A percentile compares a stretch with the other conserved stretches of the same genome.
phyloP scores from a whole-genome alignment of 2,888 invertebrate genomes.

The Dynastes tityus region DNA sequence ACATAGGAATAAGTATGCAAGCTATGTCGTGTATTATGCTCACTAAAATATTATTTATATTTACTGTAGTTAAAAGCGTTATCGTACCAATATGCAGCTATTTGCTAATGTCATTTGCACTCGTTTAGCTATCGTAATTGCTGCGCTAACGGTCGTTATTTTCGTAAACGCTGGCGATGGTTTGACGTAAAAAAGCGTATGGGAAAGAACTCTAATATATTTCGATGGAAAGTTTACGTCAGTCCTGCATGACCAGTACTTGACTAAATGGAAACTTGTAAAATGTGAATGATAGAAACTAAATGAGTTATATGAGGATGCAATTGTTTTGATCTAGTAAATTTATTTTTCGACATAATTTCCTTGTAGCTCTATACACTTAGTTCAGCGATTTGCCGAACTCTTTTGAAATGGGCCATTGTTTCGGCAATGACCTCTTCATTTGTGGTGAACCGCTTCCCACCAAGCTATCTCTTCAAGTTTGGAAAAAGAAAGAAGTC shows the following conservation, averaged over 20 bases:
- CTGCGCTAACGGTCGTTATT: constrained; percentile 23
- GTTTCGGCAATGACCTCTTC: no score
- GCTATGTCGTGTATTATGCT: background rate
- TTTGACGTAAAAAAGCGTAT: constrained; percentile 23
- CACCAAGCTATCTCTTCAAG: no score
- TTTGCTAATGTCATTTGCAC: constrained; percentile 43
- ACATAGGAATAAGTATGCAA: background rate
- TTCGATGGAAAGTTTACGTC: constrained; percentile 16
- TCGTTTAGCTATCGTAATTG: constrained; percentile 26
- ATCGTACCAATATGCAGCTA: constrained; percentile 1
- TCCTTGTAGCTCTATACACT: no score
- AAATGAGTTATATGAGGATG: no score
- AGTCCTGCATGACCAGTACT: background rate
- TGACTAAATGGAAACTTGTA: no score
- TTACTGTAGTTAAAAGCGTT: constrained; percentile 17
- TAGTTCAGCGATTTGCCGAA: no score
- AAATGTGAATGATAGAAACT: no score
- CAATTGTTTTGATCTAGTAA: no score
- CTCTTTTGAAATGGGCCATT: no score
- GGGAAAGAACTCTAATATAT: constrained; percentile 15
- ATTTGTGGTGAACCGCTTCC: no score
- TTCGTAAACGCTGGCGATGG: constrained; percentile 19
- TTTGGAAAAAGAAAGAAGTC: no score
- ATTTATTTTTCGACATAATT: no score
- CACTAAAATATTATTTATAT: background rate